Conservation (phyloP, 2,888 invertebrate genomes). For the Drosophila putrida region DNA sequence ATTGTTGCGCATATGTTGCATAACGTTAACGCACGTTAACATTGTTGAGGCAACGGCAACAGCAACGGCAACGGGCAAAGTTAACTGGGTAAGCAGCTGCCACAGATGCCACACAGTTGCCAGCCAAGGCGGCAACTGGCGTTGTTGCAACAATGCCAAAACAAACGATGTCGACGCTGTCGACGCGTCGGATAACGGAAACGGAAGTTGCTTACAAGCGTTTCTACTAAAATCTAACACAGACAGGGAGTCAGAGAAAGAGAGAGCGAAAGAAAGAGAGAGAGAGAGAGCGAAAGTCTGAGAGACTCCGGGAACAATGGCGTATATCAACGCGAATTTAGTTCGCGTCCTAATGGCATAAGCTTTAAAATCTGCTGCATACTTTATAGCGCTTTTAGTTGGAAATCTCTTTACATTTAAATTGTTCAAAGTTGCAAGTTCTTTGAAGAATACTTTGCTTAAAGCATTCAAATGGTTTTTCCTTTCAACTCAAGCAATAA, state of each 20-base stretch:
- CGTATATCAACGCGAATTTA: constrained; percentile 13
- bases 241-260: constrained; percentile 31
- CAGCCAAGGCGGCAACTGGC: constrained; percentile 29
- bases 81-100: constrained; percentile 51
- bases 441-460: constrained; percentile 4
- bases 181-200: constrained; percentile 69
- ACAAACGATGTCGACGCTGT: constrained; percentile 28
- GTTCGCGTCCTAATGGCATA: constrained; percentile 47
- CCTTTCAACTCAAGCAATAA: background rate
- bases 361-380: constrained; percentile 59
- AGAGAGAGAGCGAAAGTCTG: background rate
- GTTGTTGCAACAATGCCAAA: constrained; percentile 48
- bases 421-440: constrained; percentile 15
- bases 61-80: too few species aligned
- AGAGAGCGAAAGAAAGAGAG: too few species aligned
- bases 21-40: constrained; percentile 60
- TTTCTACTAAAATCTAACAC: constrained; percentile 47
- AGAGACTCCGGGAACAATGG: constrained; percentile 13
- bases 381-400: constrained; percentile 33
- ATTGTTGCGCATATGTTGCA: constrained; percentile 72
- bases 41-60: constrained; percentile 48
- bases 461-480: background rate
- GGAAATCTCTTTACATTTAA: constrained; percentile 29
- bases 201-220: constrained; percentile 78
- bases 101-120: constrained; percentile 40